Percentiles rank a stretch among this genome's conserved stretches.
Evolutionary conservation across 2,113 vertebrate genomes (phyloP).

Genomic region (Jaculus jaculus): DNA sequence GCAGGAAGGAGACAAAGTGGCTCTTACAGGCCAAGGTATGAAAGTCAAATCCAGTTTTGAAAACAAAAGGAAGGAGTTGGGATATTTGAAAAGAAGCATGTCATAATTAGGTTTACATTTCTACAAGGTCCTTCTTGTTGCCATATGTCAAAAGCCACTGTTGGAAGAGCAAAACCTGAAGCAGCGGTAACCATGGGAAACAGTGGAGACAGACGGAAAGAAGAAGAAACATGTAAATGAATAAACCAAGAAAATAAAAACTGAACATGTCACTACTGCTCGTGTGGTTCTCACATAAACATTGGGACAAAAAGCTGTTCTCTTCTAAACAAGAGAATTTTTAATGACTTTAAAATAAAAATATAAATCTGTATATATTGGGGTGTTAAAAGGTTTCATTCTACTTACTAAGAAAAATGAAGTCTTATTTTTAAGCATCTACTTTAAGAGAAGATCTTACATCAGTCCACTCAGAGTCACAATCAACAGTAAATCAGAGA

Average conservation of each 20-base stretch:
- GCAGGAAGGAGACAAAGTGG: neutral
- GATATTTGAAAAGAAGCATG: neutral
- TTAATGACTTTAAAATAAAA: slow-evolving; percentile 17
- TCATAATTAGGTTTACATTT: neutral
- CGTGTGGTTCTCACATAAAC: neutral
- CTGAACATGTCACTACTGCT: neutral
- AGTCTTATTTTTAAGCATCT: neutral
- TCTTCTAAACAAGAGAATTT: neutral
- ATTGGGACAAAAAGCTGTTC: slow-evolving; percentile 7
- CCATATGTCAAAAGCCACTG: neutral
- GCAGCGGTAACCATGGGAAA: neutral
- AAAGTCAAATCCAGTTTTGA: neutral
- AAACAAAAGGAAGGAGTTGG: neutral
- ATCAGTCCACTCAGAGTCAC: neutral
- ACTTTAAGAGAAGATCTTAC: neutral
- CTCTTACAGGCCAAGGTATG: neutral
- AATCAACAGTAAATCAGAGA: neutral
- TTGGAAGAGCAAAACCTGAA: neutral
- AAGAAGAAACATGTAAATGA: neutral
- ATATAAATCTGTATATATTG: neutral
- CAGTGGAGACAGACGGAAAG: neutral
- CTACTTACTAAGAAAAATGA: neutral
- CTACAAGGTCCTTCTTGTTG: neutral
- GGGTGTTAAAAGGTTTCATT: neutral
- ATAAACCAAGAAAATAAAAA: neutral